These are phyloP conservation scores for Elephantulus edwardii DNA, from an alignment of 2,113 vertebrate species.

Conservation along the genomic window DNA sequence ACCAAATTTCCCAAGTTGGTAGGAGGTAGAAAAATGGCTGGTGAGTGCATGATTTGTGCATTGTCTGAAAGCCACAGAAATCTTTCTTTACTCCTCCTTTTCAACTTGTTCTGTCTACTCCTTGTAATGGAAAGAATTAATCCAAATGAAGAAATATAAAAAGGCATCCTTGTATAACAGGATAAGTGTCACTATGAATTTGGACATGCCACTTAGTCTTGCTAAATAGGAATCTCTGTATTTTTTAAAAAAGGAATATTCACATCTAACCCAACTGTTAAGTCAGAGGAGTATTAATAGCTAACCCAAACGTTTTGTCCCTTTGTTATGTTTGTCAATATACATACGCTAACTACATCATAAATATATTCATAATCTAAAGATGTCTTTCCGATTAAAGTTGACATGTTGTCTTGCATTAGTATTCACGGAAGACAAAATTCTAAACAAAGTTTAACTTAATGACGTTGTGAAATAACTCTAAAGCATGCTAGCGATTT, in stretches of 20 bases:
- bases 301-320: neutral
- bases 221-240: neutral
- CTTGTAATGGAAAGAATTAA: conserved; percentile 35
- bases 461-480: conserved; percentile 66
- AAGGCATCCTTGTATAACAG: neutral
- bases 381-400: conserved; percentile 50
- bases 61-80: conserved; percentile 59
- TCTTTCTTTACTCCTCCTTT: conserved; percentile 19
- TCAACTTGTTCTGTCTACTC: neutral
- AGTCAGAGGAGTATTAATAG: too few relatives aligned
- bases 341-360: conserved; percentile 21
- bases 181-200: neutral
- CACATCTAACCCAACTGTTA: neutral
- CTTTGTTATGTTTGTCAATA: too few relatives aligned
- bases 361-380: conserved; percentile 22
- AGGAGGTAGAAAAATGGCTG: conserved; percentile 55
- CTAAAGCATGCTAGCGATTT: conserved; percentile 74
- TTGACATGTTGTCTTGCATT: neutral
- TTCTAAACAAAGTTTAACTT: conserved; percentile 36
- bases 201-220: neutral
- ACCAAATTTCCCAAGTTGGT: conserved; percentile 60
- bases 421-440: conserved; percentile 47
- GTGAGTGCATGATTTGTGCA: conserved; percentile 41
- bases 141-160: conserved; percentile 31
- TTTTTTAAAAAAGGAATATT: conserved; percentile 26